Base-by-base conservation (phyloP, 1,140 invertebrate genomes). In the Zaprionus inermis region DNA sequence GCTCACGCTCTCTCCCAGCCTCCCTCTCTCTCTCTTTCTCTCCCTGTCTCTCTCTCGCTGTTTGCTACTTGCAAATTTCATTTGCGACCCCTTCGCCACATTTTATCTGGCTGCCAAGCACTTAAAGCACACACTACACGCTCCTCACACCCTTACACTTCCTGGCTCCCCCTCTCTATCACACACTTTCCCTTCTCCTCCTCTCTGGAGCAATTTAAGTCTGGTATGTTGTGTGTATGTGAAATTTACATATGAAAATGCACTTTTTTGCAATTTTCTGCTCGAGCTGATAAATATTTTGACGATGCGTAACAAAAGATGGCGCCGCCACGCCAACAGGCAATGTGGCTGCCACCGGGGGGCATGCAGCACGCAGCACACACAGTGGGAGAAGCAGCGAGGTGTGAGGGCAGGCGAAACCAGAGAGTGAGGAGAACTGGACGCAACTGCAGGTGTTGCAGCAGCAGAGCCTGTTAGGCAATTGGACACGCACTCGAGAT, bases 171-270 rank as follows among this genome's bases (percentile, higher is more conserved):
- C 2, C 38, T 44, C n/a, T 16, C 38, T 7, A 1, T 0, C 38
- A 7, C 7, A 6, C 38, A 2, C n/a, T 41, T 6, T 6, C n/a
- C n/a, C 7, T n/a, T n/a, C n/a, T n/a, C n/a, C n/a, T n/a, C n/a
- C n/a, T n/a, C 5, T 44, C 7, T 16, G 16, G n/a, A 44, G 7
- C 38, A 44, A 44, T 44, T 44, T 44, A n/a, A 44, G 5, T 57
- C 49, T 36, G 55, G 41, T 44, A 44, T 46, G 20, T 38, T 56
- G 46, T 49, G 24, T 44, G 46, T 49, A 20, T 44, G 7, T 28
- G 10, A 74, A 72, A 82, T 82, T 69, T 78, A 58, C 81, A 85
- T 84, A 81, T 85, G 63, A 80, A 72, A 68, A 69, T 82, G 36
- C 58, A 74, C 10, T 55, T 69, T 63, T 68, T 44, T 65, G 54